Evolutionary conservation across 2,113 vertebrate species (phyloP).

Genomic region (Austrofundulus limnaeus): DNA sequence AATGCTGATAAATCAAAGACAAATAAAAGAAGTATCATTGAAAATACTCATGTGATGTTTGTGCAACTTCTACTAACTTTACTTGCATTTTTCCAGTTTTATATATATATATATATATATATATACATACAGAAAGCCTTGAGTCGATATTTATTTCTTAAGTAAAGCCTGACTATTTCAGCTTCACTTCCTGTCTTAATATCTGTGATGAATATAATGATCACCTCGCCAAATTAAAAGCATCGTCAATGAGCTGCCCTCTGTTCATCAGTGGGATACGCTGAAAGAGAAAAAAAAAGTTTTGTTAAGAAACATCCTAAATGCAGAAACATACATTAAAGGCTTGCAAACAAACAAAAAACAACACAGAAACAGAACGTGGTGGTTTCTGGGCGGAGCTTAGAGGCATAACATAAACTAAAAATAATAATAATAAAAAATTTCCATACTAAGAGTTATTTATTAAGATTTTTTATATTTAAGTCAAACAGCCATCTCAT

Average conservation of each 20-base stretch:
- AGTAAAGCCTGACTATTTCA: not conserved
- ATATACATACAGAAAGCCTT: no score
- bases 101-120: no score
- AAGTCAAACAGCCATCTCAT: not conserved
- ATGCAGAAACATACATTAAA: not conserved
- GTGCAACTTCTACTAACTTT: not conserved
- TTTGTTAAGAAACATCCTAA: not conserved
- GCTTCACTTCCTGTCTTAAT: not conserved
- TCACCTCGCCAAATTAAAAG: slow-evolving; percentile 89
- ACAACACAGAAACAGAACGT: no score
- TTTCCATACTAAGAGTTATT: no score
- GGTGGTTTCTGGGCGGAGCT: no score
- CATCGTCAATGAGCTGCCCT: slow-evolving; percentile 87
- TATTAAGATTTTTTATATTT: no score
- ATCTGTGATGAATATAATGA: not conserved
- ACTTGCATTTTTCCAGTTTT: not conserved
- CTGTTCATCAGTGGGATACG: slow-evolving; percentile 85
- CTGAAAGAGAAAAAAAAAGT: slow-evolving; percentile 65
- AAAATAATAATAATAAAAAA: no score
- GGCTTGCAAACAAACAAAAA: no score
- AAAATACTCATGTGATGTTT: not conserved
- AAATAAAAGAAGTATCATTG: no score
- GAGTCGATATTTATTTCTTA: not conserved
- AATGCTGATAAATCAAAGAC: not conserved
- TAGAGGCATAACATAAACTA: no score